Evolutionary conservation across 1,140 invertebrate species (phyloP).

Genomic region (Drosophila lacertosa): DNA sequence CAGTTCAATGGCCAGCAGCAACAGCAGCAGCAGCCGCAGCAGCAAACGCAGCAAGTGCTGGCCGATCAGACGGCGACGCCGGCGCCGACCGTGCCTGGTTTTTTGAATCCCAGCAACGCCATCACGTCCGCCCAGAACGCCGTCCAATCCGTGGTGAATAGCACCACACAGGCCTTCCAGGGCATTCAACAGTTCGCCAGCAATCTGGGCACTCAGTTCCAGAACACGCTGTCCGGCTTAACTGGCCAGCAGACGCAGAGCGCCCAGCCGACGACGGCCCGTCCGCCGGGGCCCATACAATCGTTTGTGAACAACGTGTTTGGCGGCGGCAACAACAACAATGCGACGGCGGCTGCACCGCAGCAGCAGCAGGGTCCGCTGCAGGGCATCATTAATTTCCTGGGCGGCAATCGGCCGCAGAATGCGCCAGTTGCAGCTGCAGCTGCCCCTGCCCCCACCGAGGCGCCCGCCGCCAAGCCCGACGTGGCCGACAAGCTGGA

Average conservation of each 20-base stretch:
- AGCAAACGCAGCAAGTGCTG: conserved; percentile 29
- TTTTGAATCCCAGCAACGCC: conserved; percentile 67
- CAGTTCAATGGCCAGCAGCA: conserved; percentile 65
- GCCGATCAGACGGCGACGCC: conserved; percentile 42
- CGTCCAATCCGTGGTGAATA: conserved; percentile 69
- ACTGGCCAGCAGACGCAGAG: conserved; percentile 52
- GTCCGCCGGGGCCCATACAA: conserved; percentile 76
- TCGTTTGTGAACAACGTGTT: conserved; percentile 75
- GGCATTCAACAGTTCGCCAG: conserved; percentile 77
- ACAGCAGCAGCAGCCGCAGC: conserved; percentile 50
- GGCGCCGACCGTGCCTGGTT: conserved; percentile 67
- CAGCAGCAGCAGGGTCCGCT: conserved; percentile 56
- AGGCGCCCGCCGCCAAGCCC: conserved; percentile 39
- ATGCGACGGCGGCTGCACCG: conserved; percentile 43
- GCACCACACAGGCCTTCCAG: conserved; percentile 76
- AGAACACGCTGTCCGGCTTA: conserved; percentile 69
- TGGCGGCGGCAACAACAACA: conserved; percentile 57
- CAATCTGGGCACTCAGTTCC: conserved; percentile 76
- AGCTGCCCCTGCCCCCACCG: conserved; percentile 6
- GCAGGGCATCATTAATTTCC: conserved; percentile 74
- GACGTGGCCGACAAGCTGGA: conserved; percentile 66
- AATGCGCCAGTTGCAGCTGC: conserved; percentile 40
- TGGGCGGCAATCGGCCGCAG: conserved; percentile 76
- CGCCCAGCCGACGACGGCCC: conserved; percentile 61
- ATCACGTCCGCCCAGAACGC: conserved; percentile 73